Evolutionary conservation across 1,140 invertebrate genomes (phyloP), one percentile per base, ranked within the genome.

Genomic region (Pseudomyrmex sp.): DNA sequence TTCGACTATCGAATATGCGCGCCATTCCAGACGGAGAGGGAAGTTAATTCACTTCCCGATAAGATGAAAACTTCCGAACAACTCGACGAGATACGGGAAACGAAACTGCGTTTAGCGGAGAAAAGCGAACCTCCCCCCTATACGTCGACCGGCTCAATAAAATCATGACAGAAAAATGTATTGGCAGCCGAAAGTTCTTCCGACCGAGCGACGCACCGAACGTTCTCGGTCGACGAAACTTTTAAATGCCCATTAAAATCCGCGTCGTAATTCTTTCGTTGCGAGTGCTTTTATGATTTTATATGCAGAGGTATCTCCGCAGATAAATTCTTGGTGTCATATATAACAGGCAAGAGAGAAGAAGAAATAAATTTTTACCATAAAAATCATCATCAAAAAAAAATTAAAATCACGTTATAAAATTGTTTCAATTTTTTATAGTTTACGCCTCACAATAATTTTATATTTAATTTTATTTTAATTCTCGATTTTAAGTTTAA

Each of bases 31-130:
- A 15, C 12, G 10, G 12, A 13, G 10, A 54, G 12, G 10, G 10
- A 54, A 52, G 56, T 50, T 85, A 79, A 79, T 72, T 63, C 26
- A 61, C 35, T 69, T 74, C 23, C 35, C 58, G 56, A 74, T 69
- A 79, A 75, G 69, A 58, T 56, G 56, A 18, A 85, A 85, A 69
- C 35, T 85, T 85, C 66, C 56, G 26, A 66, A 69, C 69, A 74
- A 52, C 26, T 63, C 50, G 35, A 35, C 56, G 68, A 69, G 76
- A 69, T 46, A 23, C 35, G 61, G 44, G 18, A 35, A 65, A 12
- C 15, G 50, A 66, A 59, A 46, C 50, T 76, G 74, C 61, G 48
- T 66, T 65, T 76, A 76, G 26, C 26, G 8, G 12, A 66, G 61
- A 18, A 15, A 58, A 68, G 61, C 74, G 12, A 44, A 61, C 13